Evolutionary conservation across 1,140 invertebrate genomes (phyloP).

Genomic region (Nymphalis io): DNA sequence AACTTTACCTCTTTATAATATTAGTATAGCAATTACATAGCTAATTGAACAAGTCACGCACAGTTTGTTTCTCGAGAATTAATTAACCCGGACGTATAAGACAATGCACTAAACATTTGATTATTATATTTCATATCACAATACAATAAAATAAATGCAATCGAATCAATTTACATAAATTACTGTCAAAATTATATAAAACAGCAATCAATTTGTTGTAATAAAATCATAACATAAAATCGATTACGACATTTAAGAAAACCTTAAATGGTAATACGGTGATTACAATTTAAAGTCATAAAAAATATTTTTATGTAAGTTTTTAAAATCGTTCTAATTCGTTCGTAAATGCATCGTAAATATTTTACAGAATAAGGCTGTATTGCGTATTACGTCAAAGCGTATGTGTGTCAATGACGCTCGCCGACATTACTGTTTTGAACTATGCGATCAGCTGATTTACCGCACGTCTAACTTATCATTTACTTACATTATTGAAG

Average conservation of each 20-base stretch:
- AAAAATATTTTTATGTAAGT: too few relatives aligned
- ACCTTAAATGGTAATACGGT: too few relatives aligned
- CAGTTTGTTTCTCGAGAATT: constrained; percentile 18
- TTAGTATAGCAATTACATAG: too few relatives aligned
- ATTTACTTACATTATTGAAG: neutral
- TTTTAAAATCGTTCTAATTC: neutral
- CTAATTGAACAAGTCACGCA: constrained; percentile 29
- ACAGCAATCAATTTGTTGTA: neutral
- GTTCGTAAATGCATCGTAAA: constrained; percentile 2
- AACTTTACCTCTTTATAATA: too few relatives aligned
- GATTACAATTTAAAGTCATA: too few relatives aligned
- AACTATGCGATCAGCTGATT: constrained; percentile 32
- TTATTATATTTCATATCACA: neutral
- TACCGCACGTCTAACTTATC: neutral
- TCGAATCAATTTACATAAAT: constrained; percentile 1
- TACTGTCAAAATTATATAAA: neutral
- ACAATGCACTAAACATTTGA: neutral
- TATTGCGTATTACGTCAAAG: constrained; percentile 35
- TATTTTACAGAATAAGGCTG: constrained; percentile 12
- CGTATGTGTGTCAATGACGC: constrained; percentile 44
- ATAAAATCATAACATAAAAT: neutral
- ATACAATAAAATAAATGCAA: neutral
- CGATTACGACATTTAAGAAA: neutral
- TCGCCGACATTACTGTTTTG: constrained; percentile 33
- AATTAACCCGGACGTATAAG: constrained; percentile 23